Base-by-base conservation (phyloP, 2,113 vertebrate species). In the Cyphomyrus discorhynchus region DNA sequence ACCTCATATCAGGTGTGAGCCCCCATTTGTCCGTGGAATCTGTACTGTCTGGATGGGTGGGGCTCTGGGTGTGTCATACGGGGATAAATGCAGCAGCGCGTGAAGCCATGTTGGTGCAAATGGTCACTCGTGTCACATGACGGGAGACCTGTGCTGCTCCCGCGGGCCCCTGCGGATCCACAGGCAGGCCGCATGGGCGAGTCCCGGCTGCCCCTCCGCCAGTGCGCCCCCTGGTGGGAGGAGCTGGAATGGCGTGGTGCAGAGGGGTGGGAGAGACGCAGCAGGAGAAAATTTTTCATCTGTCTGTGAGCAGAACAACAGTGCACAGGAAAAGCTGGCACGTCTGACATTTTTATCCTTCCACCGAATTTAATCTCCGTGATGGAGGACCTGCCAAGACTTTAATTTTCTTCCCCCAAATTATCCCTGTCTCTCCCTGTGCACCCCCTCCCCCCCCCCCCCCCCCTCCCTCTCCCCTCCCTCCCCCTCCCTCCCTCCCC, bases 321-420 rank as follows among this genome's bases (percentile, higher is more conserved):
- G 92, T 92, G 91, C 90, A 47, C 90, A 50, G 50, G 87, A 84
- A 52, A 62, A 39, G 35, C 42, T 88, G 56, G 87, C 47, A 46
- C 13, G 35, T 92, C 94, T 96, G 96, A 96, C 96, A 94, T 96
- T 96, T 96, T 95, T 96, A 96, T 96, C 95, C 95, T 96, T 96
- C 95, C 92, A 95, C 96, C 96, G 95, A 95, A 96, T 96, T 96
- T 91, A 92, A 96, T 96, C 95, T 95, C 96, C 93, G 96, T 96
- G 96, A 97, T 95, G 95, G 96, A 96, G 89, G 93, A 94, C 92
- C 95, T 96, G 96, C 94, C 96, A 97, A 94, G 90, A 94, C 96
- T 97, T 97, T 97, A 95, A 94, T 97, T 97, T 97, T 97, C 96
- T 96, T 95, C 96, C 94, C 95, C 95, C 95, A 94, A 96, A 97